phyloP scores from a whole-genome alignment of 2,888 invertebrate genomes.

The Leuctra nigra region DNA sequence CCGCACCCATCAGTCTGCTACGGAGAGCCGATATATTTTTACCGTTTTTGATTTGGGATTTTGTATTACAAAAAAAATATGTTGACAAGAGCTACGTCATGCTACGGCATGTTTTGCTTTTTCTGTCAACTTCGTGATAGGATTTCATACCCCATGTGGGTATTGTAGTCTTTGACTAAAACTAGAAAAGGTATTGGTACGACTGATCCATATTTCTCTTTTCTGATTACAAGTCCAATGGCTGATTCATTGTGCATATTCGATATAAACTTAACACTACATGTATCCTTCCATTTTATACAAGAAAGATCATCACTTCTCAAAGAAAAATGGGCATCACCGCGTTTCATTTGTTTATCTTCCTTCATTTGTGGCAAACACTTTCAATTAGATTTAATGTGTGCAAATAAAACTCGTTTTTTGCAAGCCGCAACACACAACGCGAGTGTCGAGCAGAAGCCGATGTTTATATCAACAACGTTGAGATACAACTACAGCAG shows the following conservation, averaged over 20 bases:
- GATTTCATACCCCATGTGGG: slow-evolving; percentile 2
- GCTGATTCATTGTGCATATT: background rate
- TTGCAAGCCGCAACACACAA: no score
- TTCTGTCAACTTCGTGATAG: background rate
- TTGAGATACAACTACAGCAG: no score
- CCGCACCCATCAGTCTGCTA: background rate
- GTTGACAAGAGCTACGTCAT: background rate
- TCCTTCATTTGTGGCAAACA: background rate
- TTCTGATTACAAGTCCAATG: background rate
- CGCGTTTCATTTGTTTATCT: background rate
- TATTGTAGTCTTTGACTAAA: background rate
- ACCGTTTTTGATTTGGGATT: background rate
- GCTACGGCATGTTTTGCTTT: background rate
- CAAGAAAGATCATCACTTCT: background rate
- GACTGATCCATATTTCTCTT: background rate
- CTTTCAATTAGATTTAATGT: background rate
- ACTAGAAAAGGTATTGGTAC: background rate
- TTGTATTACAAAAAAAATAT: background rate
- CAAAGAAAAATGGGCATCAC: background rate
- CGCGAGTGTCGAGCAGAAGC: no score
- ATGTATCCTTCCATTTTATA: background rate
- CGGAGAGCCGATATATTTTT: background rate
- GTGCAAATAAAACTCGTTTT: no score
- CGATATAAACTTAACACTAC: background rate
- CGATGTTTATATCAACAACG: no score